Evolutionary conservation across 2,113 vertebrate genomes (phyloP).

Genomic region (Astur gentilis): DNA sequence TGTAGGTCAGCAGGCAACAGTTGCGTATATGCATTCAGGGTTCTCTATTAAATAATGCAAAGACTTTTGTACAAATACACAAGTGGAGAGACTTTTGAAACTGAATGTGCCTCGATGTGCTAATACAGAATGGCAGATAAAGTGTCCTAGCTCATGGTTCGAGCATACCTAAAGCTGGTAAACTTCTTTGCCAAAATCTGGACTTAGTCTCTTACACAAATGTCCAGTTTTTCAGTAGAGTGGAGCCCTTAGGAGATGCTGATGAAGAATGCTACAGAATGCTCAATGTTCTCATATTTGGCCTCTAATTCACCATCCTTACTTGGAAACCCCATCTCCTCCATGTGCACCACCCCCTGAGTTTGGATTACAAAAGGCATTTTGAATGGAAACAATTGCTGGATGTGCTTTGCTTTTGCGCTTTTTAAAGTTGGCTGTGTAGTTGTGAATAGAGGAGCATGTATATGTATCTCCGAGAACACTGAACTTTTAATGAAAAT

Average conservation of each 20-base stretch:
- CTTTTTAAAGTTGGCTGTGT: background rate
- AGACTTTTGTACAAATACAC: background rate
- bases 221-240: background rate
- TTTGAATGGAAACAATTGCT: slow-evolving; percentile 44
- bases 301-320: background rate
- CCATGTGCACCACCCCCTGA: background rate
- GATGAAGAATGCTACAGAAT: background rate
- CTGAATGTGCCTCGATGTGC: background rate
- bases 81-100: background rate
- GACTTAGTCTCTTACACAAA: background rate
- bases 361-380: background rate
- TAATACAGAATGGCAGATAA: background rate
- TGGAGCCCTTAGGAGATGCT: background rate
- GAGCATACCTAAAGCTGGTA: background rate
- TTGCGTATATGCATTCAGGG: background rate
- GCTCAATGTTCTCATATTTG: background rate
- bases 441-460: background rate
- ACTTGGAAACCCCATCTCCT: slow-evolving; percentile 7
- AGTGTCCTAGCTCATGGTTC: background rate
- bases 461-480: background rate
- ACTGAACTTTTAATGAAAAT: background rate
- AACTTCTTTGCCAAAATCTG: background rate
- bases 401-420: slow-evolving; percentile 22
- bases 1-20: slow-evolving; percentile 21
- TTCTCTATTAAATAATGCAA: slow-evolving; percentile 26